Percentiles rank a stretch among this genome's conserved stretches.
These are phyloP conservation scores for Glossosoma conforme DNA, from an alignment of 1,140 invertebrate genomes.

Conservation along the genomic window DNA sequence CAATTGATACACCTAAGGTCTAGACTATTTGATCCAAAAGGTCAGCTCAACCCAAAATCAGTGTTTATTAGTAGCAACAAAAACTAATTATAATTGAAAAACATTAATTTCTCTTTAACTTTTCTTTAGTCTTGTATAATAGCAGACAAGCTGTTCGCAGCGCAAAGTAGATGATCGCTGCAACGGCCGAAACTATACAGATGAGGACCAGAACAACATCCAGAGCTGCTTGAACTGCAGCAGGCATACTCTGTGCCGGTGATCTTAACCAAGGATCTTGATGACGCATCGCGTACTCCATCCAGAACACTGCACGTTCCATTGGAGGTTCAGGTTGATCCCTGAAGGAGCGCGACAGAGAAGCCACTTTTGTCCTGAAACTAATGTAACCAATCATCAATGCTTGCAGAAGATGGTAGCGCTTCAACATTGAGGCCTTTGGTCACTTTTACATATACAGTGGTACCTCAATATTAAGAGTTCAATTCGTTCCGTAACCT, in stretches of 20 bases:
- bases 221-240: conserved; percentile 7
- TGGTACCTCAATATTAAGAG: too few species aligned
- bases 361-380: conserved; percentile 31
- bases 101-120: neutral
- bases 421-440: too few species aligned
- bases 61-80: too few species aligned
- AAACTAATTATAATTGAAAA: too few species aligned
- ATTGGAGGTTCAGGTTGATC: conserved; percentile 46
- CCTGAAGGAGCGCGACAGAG: conserved; percentile 35
- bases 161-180: too few species aligned
- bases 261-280: conserved; percentile 15
- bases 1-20: too few species aligned
- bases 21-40: neutral
- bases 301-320: conserved; percentile 38
- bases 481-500: too few species aligned
- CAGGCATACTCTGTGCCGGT: conserved; percentile 20
- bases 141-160: too few species aligned
- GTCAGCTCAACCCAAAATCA: neutral
- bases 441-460: too few species aligned
- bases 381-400: too few species aligned
- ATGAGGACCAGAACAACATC: conserved; percentile 5
- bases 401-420: too few species aligned
- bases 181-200: neutral
- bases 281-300: conserved; percentile 39
- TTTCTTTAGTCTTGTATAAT: neutral